Percentiles rank a stretch among this genome's conserved stretches.
These are phyloP conservation scores for Chaetogeoica ovagalla DNA, from an alignment of 2,888 invertebrate species.

Conservation along the genomic window DNA sequence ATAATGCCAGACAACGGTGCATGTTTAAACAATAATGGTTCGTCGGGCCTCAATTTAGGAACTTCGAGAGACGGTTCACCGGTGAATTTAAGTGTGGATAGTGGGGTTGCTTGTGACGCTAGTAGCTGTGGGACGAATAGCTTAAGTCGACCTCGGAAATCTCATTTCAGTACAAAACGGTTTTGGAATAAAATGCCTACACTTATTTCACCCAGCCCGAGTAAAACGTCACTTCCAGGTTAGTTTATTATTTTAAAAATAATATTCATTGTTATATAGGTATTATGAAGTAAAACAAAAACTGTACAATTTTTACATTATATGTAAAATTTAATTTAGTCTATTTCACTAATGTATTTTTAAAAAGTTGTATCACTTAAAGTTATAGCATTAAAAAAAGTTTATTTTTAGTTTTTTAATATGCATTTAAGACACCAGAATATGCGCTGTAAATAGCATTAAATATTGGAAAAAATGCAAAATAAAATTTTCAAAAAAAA, in stretches of 20 bases:
- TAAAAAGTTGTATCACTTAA: too few relatives aligned
- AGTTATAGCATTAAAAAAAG: too few relatives aligned
- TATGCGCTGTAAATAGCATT: too few relatives aligned
- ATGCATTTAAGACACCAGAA: too few relatives aligned
- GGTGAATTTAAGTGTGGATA: conserved; percentile 59
- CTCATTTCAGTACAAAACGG: conserved; percentile 52
- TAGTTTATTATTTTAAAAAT: conserved; percentile 9
- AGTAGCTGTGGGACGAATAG: conserved; percentile 57
- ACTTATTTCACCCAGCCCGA: conserved; percentile 54
- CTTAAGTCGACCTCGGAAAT: conserved; percentile 55
- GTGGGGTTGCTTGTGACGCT: conserved; percentile 56
- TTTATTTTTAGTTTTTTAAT: too few relatives aligned
- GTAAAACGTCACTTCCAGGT: conserved; percentile 51
- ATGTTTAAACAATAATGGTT: conserved; percentile 58
- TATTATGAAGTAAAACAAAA: not conserved
- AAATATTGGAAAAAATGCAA: too few relatives aligned
- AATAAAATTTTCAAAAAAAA: too few relatives aligned
- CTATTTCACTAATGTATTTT: too few relatives aligned
- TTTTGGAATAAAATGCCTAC: conserved; percentile 57
- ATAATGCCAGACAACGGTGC: conserved; percentile 74
- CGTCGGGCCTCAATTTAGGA: conserved; percentile 57
- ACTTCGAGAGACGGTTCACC: conserved; percentile 70
- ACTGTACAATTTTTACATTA: not conserved
- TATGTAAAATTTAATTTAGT: too few relatives aligned
- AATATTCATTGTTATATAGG: not conserved